Percentiles rank a stretch among this genome's conserved stretches.
phyloP scores from a whole-genome alignment of 2,797 vertebrate genomes.

The Clarias fuscus region DNA sequence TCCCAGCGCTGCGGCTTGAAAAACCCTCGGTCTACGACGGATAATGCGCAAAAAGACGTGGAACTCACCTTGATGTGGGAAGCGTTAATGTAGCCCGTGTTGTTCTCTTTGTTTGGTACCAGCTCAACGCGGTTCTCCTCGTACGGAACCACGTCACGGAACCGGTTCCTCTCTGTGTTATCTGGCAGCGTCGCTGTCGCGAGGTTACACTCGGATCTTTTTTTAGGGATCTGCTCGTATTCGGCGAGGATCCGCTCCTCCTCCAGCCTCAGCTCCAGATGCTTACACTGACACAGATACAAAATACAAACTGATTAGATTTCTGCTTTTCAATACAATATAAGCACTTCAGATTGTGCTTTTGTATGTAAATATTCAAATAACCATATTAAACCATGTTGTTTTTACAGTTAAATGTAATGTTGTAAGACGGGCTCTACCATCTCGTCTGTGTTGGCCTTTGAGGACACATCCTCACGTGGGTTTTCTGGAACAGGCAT shows the following conservation, averaged over 20 bases:
- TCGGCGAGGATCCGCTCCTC: slow-evolving; percentile 94
- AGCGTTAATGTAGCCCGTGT: slow-evolving; percentile 95
- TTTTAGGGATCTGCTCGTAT: slow-evolving; percentile 94
- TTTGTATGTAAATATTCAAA: not conserved
- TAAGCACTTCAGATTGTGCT: not conserved
- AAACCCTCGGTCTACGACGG: not conserved
- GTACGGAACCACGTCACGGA: slow-evolving; percentile 90
- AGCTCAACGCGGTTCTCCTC: slow-evolving; percentile 94
- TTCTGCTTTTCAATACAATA: not conserved
- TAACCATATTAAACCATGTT: not conserved
- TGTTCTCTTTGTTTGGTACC: slow-evolving; percentile 96
- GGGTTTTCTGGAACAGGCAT: slow-evolving; percentile 85
- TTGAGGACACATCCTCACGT: slow-evolving; percentile 74
- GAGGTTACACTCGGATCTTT: slow-evolving; percentile 78
- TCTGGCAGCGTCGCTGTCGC: slow-evolving; percentile 86
- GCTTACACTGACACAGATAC: slow-evolving; percentile 81
- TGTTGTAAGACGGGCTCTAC: slow-evolving; percentile 67
- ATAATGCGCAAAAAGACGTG: not conserved
- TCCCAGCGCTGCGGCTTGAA: not conserved
- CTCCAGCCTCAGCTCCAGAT: slow-evolving; percentile 86
- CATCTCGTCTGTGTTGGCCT: slow-evolving; percentile 88
- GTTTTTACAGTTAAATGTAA: not conserved
- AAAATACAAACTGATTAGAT: not conserved
- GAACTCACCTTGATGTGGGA: slow-evolving; percentile 90
- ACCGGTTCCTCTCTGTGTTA: slow-evolving; percentile 89